Base-by-base conservation (phyloP, 2,113 vertebrate genomes). In the Pyrgilauda ruficollis region DNA sequence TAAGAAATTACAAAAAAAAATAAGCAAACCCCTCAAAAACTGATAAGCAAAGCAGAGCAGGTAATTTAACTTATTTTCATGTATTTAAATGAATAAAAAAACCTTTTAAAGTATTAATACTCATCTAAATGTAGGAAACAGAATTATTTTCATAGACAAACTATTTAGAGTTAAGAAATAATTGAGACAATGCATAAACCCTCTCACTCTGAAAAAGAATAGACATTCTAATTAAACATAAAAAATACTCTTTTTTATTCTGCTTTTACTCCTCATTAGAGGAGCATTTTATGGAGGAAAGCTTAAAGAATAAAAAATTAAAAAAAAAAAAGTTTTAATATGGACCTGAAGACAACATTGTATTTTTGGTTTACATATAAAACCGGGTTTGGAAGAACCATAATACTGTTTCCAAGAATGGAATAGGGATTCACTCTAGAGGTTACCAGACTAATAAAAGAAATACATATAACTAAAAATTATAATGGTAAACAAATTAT, bases 11-110 rank as follows among this genome's bases (percentile, higher is more conserved):
- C 7, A 50, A 2, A 10, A 47, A 84, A 79, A 72, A 33, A 21
- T 6, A 35, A 76, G 58, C 1, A 1, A 53, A 35, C 2, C 2
- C 13, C 0, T 0, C n/a, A 67, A 15, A 27, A 47, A 15, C 9
- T 19, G 5, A 4, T 50, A 61, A 66, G 26, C 5, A 41, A 84
- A 91, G 7, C 10, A 49, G 16, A 49, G 4, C 10, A 41, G 12
- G 13, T 50, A 56, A 61, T 18, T 59, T 0, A 22, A 56, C 4
- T 26, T 30, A 19, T 59, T 69, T 89, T 64, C 11, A 64, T 31
- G 11, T 13, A 46, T 64, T 68, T 55, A 56, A 79, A 79, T 50
- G 2, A 49, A 35, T 78, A 59, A 58, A 82, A 39, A 27, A 6
- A 1, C 13, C 41, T 2, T 5, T 11, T 84, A 58, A 15, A 33